Conservation (phyloP, 2,113 vertebrate genomes). For the Brachyhypopomus gauderio region DNA sequence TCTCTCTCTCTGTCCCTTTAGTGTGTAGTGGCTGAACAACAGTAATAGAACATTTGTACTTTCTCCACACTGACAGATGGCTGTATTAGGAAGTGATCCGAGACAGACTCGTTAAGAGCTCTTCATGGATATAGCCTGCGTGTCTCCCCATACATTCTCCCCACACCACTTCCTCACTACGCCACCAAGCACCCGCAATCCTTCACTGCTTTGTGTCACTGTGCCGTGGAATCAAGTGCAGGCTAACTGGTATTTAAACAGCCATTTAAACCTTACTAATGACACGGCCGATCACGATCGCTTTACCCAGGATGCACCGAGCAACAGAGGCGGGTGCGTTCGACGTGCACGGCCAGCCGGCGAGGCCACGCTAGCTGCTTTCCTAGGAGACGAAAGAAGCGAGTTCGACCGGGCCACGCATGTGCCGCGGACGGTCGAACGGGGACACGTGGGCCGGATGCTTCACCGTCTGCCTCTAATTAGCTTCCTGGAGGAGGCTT, state of each 20-base stretch:
- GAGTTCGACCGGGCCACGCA: conserved; percentile 14
- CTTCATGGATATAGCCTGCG: conserved; percentile 16
- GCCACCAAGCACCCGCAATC: too few relatives aligned
- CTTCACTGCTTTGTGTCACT: too few relatives aligned
- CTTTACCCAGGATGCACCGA: conserved; percentile 16
- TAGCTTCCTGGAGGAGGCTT: conserved; percentile 45
- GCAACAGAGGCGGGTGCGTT: not conserved
- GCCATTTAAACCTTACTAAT: conserved; percentile 22
- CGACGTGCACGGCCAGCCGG: conserved; percentile 2
- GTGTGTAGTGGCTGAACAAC: not conserved
- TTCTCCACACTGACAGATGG: conserved; percentile 30
- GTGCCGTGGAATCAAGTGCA: too few relatives aligned
- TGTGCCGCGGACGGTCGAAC: conserved; percentile 8
- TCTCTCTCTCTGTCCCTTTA: conserved; percentile 8
- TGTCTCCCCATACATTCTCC: not conserved
- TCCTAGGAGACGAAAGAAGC: conserved; percentile 17
- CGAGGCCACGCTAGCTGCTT: conserved; percentile 2
- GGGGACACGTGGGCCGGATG: conserved; percentile 5
- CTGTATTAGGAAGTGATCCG: not conserved
- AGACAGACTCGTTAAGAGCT: conserved; percentile 4
- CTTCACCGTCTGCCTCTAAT: conserved; percentile 48
- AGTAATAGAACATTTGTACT: conserved; percentile 10
- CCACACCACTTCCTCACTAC: not conserved
- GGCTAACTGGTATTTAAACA: too few relatives aligned
- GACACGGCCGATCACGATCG: not conserved